Base-by-base conservation (phyloP, 2,113 vertebrate genomes). In the Podilymbus podiceps region DNA sequence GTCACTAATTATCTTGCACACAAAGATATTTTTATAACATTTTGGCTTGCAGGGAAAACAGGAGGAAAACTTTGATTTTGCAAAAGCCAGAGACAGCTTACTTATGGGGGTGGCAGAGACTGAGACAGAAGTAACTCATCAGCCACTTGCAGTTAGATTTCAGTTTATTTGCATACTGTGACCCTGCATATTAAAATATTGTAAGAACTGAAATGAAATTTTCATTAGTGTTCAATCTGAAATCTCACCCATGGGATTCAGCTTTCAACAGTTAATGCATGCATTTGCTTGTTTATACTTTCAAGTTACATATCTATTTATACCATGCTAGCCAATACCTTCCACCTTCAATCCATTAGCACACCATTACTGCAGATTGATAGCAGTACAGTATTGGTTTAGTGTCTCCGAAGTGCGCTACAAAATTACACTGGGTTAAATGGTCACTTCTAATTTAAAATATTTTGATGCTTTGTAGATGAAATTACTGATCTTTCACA, bases 181-280 rank as follows among this genome's bases (percentile, higher is more conserved):
- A 94, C 90, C 82, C 90, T 64, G 73, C 88, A 93, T 88, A 93
- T 96, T 96, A 90, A 97, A 97, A 97, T 77, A 96, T 69, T 95
- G 96, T 90, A 87, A 95, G 96, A 95, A 94, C 66, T 27, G 79
- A 88, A 97, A 91, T 93, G 91, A 95, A 94, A 97, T 91, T 96
- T 96, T 95, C 90, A 95, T 89, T 95, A 97, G 71, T 83, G 83
- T 62, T 96, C 97, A 94, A 90, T 89, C 89, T 75, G 88, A 89
- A 71, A 89, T 69, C 77, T 94, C 74, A 76, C 86, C 79, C 80
- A 2, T 60, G 85, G 79, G 89, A 95, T 58, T 93, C 81, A 77
- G 28, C 85, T 87, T 79, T 15, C 76, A 73, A 52, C 63, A 82
- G 76, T 46, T 95, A 66, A 59, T 47, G 77, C 47, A 87, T n/a